A percentile compares a stretch with the other conserved stretches of the same genome.
phyloP scores from a whole-genome alignment of 2,888 invertebrate genomes.

The Xestia c-nigrum region DNA sequence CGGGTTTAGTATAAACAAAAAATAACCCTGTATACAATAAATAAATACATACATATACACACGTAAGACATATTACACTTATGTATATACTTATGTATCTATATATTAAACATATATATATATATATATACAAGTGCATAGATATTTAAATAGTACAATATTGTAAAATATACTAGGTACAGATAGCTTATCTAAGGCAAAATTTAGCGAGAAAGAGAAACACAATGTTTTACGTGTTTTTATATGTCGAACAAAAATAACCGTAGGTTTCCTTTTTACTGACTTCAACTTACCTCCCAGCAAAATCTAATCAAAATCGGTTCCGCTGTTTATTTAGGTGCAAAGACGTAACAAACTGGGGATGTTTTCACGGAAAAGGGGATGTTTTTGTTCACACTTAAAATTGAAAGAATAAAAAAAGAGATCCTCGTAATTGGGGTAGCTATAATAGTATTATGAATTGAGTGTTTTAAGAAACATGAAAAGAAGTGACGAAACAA shows the following conservation, averaged over 20 bases:
- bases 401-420: background rate
- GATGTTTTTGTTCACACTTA: background rate
- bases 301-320: slow-evolving; percentile 39
- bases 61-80: no score
- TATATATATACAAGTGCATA: no score
- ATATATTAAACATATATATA: no score
- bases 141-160: no score
- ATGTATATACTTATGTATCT: no score
- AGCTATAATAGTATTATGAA: no score
- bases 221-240: background rate
- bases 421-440: background rate
- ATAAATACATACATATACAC: no score
- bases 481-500: background rate
- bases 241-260: slow-evolving; percentile 17
- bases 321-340: slow-evolving; percentile 32
- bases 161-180: no score
- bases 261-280: slow-evolving; percentile 17
- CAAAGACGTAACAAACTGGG: slow-evolving; percentile 9
- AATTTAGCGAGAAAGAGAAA: slow-evolving; percentile 4
- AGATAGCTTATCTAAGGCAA: background rate
- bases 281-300: slow-evolving; percentile 26
- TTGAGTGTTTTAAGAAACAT: background rate
- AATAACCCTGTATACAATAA: no score
- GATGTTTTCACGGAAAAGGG: background rate
- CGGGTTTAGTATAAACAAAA: no score